Base-by-base conservation (phyloP, 1,140 invertebrate species). In the Heliconius hewitsoni region DNA sequence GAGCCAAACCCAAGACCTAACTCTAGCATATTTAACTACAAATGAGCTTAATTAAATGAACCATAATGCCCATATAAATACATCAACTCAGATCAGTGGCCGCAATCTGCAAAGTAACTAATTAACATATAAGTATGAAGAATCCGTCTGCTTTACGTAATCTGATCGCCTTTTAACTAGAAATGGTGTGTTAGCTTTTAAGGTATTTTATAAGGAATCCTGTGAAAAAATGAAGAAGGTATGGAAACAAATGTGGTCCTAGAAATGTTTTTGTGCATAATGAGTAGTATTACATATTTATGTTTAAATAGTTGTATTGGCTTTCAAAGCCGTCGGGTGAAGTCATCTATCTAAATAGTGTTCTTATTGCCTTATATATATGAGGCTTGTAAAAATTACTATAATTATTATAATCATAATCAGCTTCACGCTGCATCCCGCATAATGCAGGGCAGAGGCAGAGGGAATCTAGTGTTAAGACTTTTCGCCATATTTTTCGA, bases 41-140 rank as follows among this genome's bases (percentile, higher is more conserved):
- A 52, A 52, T 52, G 50, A 52, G n/a, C 27, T 13, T 66, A 66
- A 66, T 66, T 66, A 66, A 66, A n/a, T 60, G n/a, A n/a, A 16
- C 60, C 27, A 27, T 30, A 66, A 66, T 66, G 60, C 23, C 60
- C 60, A 66, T 66, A 66, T 66, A 66, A 66, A 66, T n/a, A 66
- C 60, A 23, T 57, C n/a, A 66, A 30, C 27, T 66, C 16, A 66
- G 60, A 66, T 66, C 60, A 66, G 60, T 66, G 60, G 27, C 27
- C 60, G 60, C 60, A 16, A 66, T 66, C 60, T 66, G 60, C 60
- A 30, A 30, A 66, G 60, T 66, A 30, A 11, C 11, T 66, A 30
- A 66, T 66, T 66, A 66, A 66, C 60, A 66, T 66, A 66, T 66
- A 66, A 30, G 60, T 66, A 66, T 66, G 60, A 66, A 66, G 60